Conservation (phyloP, 2,888 invertebrate species). For the Furcula furcula region DNA sequence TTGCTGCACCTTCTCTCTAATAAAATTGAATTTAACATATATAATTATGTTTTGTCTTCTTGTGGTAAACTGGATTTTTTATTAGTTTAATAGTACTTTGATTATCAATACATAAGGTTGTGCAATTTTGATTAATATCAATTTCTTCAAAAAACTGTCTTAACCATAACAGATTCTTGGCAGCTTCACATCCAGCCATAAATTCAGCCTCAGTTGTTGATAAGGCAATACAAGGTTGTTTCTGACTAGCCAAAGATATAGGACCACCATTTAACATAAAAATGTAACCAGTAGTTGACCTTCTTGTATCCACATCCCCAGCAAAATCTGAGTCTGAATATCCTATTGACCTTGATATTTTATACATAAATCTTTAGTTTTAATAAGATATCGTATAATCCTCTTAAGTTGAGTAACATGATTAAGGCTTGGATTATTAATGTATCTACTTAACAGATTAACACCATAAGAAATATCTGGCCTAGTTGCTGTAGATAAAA, state of each 20-base stretch:
- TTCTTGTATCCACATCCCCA: conserved; percentile 1
- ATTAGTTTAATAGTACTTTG: background rate
- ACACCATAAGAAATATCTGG: conserved; percentile 8
- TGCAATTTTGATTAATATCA: background rate
- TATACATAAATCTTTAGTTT: conserved; percentile 25
- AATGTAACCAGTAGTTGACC: conserved; percentile 5
- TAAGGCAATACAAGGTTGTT: background rate
- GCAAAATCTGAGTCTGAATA: conserved; percentile 27
- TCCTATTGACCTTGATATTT: conserved; percentile 16
- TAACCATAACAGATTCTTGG: background rate
- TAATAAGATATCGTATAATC: conserved; percentile 23
- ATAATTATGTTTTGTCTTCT: background rate
- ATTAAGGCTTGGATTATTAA: background rate
- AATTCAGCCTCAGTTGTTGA: background rate
- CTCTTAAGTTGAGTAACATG: conserved; percentile 26
- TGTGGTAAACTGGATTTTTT: background rate
- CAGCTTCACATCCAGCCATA: background rate
- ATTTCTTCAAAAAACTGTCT: background rate
- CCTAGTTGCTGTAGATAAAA: no score
- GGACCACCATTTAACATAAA: conserved; percentile 2
- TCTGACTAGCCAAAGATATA: background rate
- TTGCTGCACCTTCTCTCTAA: no score
- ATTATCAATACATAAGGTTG: background rate
- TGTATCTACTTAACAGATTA: conserved; percentile 6
- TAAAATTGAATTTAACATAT: no score